A percentile compares a stretch with the other conserved stretches of the same genome.
phyloP scores from a whole-genome alignment of 1,140 invertebrate species.

The Papilio glaucus region DNA sequence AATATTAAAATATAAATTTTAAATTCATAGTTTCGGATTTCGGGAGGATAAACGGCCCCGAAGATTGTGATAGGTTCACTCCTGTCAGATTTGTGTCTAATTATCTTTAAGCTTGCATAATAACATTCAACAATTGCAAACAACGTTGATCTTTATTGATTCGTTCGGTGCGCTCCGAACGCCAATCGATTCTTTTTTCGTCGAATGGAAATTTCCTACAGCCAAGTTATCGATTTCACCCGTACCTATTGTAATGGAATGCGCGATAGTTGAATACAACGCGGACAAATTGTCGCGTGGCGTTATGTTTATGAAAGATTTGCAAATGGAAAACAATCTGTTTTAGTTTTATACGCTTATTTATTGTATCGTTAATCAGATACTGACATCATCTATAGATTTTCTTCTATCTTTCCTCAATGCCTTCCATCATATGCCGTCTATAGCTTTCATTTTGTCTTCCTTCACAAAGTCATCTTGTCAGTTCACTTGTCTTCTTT shows the following conservation, averaged over 20 bases:
- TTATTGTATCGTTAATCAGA: too few species aligned
- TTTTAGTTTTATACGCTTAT: too few species aligned
- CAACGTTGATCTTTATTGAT: constrained; percentile 25
- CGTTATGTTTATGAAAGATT: constrained; percentile 4
- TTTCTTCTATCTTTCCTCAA: too few species aligned
- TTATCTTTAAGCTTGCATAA: neutral
- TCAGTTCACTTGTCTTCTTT: neutral
- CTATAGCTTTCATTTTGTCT: too few species aligned
- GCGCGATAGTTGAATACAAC: constrained; percentile 12
- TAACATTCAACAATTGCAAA: constrained; percentile 22
- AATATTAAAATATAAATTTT: too few species aligned
- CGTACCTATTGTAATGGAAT: constrained; percentile 24
- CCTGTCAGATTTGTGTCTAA: neutral
- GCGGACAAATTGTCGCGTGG: neutral
- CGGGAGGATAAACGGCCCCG: too few species aligned
- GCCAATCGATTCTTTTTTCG: constrained; percentile 21
- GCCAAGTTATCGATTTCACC: constrained; percentile 30
- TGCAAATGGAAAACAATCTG: neutral
- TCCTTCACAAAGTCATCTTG: neutral
- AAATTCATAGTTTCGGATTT: too few species aligned
- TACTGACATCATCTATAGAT: too few species aligned
- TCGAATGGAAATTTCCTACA: constrained; percentile 34
- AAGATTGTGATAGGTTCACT: too few species aligned
- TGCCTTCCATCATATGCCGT: too few species aligned
- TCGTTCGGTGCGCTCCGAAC: neutral